Conservation (phyloP, 92 coral and sea anemone genomes). For the Phenganax stokvisi region DNA sequence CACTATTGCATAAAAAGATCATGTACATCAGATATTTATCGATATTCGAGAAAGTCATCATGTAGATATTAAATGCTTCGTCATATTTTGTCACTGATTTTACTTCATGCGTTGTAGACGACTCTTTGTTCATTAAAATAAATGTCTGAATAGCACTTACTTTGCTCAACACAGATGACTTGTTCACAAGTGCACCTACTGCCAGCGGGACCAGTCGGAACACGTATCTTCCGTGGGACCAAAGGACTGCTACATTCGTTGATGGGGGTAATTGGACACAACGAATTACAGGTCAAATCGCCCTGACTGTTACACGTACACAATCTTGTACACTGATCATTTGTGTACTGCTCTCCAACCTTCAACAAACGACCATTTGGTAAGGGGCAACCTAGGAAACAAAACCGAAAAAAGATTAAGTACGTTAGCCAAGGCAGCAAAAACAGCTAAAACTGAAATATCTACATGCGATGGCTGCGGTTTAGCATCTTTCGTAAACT, state of each 20-base stretch:
- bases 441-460: not conserved
- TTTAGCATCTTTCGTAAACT: too few relatives aligned
- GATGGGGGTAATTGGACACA: conserved; percentile 21
- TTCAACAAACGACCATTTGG: not conserved
- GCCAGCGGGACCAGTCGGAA: conserved; percentile 26
- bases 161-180: not conserved
- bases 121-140: not conserved
- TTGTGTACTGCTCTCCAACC: conserved; percentile 28
- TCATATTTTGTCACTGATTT: too few relatives aligned
- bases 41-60: too few relatives aligned
- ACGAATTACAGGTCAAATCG: conserved; percentile 1
- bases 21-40: too few relatives aligned
- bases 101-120: too few relatives aligned
- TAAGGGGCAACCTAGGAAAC: conserved; percentile 12
- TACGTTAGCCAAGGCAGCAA: not conserved
- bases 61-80: too few relatives aligned
- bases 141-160: not conserved
- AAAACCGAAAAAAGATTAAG: not conserved
- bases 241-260: not conserved
- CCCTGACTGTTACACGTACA: conserved; percentile 11
- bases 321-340: conserved; percentile 29
- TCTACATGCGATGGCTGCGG: too few relatives aligned
- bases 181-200: conserved; percentile 24
- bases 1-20: too few relatives aligned
- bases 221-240: not conserved